Evolutionary conservation across 2,888 invertebrate species (phyloP), one percentile per base, ranked within the genome.

Genomic region (Blastobasis adustella): DNA sequence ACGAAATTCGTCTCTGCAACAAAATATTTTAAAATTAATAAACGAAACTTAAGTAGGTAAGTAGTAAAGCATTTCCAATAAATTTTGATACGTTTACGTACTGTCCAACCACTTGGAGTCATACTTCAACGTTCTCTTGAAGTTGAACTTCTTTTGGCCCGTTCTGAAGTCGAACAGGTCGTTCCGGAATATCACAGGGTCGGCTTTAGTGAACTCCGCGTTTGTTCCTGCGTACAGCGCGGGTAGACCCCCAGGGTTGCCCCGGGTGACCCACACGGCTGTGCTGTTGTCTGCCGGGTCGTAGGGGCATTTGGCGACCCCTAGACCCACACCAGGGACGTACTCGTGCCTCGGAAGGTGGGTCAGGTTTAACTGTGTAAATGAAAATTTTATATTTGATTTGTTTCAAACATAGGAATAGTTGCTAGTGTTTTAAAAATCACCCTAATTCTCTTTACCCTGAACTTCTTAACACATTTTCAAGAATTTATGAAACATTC

Each of bases 281-380:
- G 94, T 94, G 63, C 92, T 92, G 82, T 94, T 94, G 76, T 94
- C 93, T 53, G 90, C 90, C 0, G 93, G 93, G 78, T 93, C 93
- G 69, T 92, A 93, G 7, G 94, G 93, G 71, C 93, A 93, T 69
- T 92, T 91, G 47, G 93, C 94, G 51, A 91, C 90, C 37, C 93
- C 93, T 52, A 90, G 81, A n/a, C 93, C 93, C 52, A 92, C 89
- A 52, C 91, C 92, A 41, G 91, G 91, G 59, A 91, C 89, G 67
- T 90, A 90, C 65, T 91, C 91, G 66, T 90, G 90, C 48, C 90
- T 79, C 7, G 90, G 89, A 49, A 91, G 78, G 58, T 90, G 90
- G 23, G 91, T 90, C 53, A 90, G 73, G 64, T 90, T 90, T 59
- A 90, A 72, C 90, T 90, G 75, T 54, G 65, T 59, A 57, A 59